Conservation (phyloP, 2,797 vertebrate species). For the Bovichtus diacanthus region DNA sequence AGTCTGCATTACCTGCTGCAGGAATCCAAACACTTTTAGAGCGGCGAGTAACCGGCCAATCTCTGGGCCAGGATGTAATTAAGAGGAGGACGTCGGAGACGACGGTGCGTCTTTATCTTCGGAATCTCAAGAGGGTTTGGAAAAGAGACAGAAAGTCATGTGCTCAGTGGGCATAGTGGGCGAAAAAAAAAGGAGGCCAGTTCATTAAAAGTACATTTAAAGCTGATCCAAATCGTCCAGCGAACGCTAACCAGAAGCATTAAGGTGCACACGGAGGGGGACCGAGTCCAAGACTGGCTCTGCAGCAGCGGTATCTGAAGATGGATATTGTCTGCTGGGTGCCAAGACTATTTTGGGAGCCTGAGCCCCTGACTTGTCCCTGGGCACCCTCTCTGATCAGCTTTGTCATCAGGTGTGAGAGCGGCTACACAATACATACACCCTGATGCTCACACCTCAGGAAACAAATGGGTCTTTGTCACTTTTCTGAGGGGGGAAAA, state of each 20-base stretch:
- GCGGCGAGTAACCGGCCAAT: constrained; percentile 29
- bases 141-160: constrained; percentile 5
- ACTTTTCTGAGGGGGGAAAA: constrained; percentile 3
- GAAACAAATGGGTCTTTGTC: constrained; percentile 38
- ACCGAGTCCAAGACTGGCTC: constrained; percentile 63
- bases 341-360: constrained; percentile 82
- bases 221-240: constrained; percentile 38
- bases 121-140: constrained; percentile 42
- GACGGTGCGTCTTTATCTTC: constrained; percentile 28
- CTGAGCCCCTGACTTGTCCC: constrained; percentile 68
- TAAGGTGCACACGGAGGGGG: constrained; percentile 37
- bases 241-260: constrained; percentile 57
- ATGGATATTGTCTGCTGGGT: constrained; percentile 81
- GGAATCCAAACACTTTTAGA: constrained; percentile 41
- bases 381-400: constrained; percentile 76
- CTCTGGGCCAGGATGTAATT: constrained; percentile 56
- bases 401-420: constrained; percentile 77
- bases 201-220: constrained; percentile 42
- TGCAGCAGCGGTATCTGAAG: constrained; percentile 74
- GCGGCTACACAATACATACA: constrained; percentile 54
- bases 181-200: not conserved
- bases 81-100: constrained; percentile 48
- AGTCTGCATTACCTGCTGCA: constrained; percentile 38
- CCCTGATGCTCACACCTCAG: constrained; percentile 41
- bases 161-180: constrained; percentile 8